phyloP scores from a whole-genome alignment of 2,113 vertebrate genomes.

The Globicephala melas region DNA sequence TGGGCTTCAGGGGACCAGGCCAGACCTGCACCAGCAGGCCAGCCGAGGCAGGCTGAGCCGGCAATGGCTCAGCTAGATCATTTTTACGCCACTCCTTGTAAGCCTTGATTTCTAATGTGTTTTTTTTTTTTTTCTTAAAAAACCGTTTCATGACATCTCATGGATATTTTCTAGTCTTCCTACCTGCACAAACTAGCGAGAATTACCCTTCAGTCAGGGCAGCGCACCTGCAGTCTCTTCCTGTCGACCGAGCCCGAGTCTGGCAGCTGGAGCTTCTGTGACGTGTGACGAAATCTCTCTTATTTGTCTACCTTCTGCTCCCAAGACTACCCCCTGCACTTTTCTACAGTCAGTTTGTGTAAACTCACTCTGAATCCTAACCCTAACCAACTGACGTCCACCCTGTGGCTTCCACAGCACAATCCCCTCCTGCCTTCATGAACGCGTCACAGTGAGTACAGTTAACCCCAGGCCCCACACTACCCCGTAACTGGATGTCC shows the following conservation, averaged over 20 bases:
- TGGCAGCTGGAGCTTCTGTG: fast-evolving
- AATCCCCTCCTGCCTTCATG: fast-evolving
- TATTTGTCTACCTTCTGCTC: neutral
- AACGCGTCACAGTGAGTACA: fast-evolving
- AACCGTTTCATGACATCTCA: neutral
- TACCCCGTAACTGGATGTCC: fast-evolving
- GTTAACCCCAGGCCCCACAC: no score
- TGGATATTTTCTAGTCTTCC: no score
- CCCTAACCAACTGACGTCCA: fast-evolving
- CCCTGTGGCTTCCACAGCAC: fast-evolving
- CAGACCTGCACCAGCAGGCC: fast-evolving
- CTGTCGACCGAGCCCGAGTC: fast-evolving
- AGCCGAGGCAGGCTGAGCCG: neutral
- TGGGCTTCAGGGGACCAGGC: neutral
- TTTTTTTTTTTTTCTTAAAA: neutral
- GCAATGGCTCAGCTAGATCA: neutral
- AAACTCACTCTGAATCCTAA: no score
- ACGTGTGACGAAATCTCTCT: fast-evolving
- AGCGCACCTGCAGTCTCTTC: fast-evolving
- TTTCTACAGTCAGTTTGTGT: neutral
- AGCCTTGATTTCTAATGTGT: neutral
- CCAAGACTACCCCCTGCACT: no score
- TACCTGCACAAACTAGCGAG: neutral
- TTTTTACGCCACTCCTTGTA: neutral
- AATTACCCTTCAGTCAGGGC: neutral